Evolutionary conservation across 2,113 vertebrate species (phyloP), one percentile per base, ranked within the genome.

Genomic region (Merops nubicus): DNA sequence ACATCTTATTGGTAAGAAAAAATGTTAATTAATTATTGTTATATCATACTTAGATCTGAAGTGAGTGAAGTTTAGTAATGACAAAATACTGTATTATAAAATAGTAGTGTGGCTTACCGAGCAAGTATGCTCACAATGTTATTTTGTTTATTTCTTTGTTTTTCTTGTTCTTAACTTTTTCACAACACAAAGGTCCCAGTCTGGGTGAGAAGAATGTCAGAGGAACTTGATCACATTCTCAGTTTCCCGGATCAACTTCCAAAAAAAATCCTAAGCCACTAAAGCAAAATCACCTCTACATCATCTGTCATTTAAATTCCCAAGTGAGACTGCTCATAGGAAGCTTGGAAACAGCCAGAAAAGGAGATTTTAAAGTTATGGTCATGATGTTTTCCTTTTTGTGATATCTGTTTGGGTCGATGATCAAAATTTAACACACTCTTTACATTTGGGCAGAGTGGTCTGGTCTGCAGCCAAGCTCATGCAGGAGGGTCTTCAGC

Each of bases 401-500:
- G 1, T 78, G n/a, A 11, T 21, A 38, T 53, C 12, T 56, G 3
- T 65, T 74, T 57, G 15, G 14, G 23, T 40, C 50, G 70, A 17
- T 29, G 8, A 57, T 42, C 23, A 75, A 59, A 54, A 45, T 40
- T 38, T 33, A 54, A 15, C n/a, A 53, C 10, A 43, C 8, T 1
- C 5, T 69, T 17, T 53, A 4, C 2, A 3, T n/a, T 38, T 45
- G 26, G 14, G 11, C 64, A 74, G 64, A 62, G n/a, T 3, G 42
- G 33, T 45, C 50, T 80, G 40, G 4, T 65, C 54, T 86, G 36
- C 36, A 88, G 67, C 17, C 51, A 50, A 20, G 11, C 23, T 67
- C 43, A n/a, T 0, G 0, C 0, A 0, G 0, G 13, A 75, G 13
- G 22, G 8, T 72, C 29, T 75, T 42, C 33, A 57, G 19, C 31